Evolutionary conservation across 2,797 vertebrate species (phyloP).

Genomic region (Myripristis jacobus): DNA sequence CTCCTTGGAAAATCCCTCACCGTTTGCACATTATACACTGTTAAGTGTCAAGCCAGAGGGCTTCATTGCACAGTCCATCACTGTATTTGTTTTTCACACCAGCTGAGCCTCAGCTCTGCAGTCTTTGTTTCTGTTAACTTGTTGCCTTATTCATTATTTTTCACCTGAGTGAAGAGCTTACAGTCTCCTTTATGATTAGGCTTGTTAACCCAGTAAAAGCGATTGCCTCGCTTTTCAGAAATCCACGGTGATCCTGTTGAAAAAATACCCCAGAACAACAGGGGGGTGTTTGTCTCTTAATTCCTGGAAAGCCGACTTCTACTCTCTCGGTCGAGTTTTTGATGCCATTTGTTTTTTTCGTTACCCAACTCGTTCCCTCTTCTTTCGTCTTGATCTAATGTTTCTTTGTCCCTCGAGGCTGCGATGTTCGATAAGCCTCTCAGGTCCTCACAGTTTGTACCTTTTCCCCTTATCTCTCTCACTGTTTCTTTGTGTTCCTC

Average conservation of each 20-base stretch:
- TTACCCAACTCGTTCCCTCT: background rate
- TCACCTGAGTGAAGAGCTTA: too few species aligned
- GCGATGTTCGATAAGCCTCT: background rate
- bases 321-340: too few species aligned
- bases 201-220: too few species aligned
- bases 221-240: background rate
- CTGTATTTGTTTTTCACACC: slow-evolving; percentile 15
- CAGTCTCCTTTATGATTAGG: too few species aligned
- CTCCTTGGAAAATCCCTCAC: slow-evolving; percentile 27
- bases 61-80: slow-evolving; percentile 11
- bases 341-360: too few species aligned
- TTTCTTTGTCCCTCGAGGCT: slow-evolving; percentile 5
- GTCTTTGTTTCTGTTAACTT: background rate
- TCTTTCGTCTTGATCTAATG: slow-evolving; percentile 3
- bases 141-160: background rate
- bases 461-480: background rate
- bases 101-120: background rate
- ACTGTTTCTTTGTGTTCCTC: background rate
- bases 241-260: background rate
- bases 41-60: background rate
- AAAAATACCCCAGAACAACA: too few species aligned
- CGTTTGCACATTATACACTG: slow-evolving; percentile 38
- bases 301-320: slow-evolving; percentile 1
- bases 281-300: background rate
- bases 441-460: background rate